Percentiles rank a stretch among this genome's conserved stretches.
These are phyloP conservation scores for Pelecanoides urinatrix DNA, from an alignment of 2,113 vertebrate genomes.

Conservation along the genomic window DNA sequence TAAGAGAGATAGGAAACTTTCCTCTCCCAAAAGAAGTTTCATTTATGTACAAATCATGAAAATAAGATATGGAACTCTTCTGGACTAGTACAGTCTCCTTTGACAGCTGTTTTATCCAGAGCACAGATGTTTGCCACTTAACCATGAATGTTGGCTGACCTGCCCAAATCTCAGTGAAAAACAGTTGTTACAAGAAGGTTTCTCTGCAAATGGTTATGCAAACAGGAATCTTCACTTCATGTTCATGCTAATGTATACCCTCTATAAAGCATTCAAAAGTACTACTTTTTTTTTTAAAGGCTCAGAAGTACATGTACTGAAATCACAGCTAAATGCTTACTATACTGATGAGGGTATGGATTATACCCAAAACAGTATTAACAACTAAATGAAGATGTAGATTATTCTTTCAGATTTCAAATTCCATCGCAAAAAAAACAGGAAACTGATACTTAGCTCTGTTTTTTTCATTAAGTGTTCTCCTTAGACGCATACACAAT, in stretches of 20 bases:
- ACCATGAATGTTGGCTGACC: slow-evolving; percentile 20
- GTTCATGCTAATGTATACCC: not conserved
- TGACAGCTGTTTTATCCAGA: slow-evolving; percentile 6
- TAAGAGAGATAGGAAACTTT: not conserved
- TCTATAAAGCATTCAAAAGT: not conserved
- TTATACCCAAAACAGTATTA: not conserved
- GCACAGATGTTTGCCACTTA: slow-evolving; percentile 53
- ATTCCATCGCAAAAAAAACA: not conserved
- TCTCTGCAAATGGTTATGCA: not conserved
- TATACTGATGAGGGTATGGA: not conserved
- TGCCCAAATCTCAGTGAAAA: not conserved
- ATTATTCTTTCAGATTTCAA: not conserved
- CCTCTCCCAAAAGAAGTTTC: not conserved
- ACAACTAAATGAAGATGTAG: not conserved
- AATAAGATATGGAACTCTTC: not conserved
- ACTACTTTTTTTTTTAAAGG: not conserved
- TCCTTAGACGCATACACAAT: not conserved
- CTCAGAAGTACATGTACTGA: not conserved
- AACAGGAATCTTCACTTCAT: not conserved
- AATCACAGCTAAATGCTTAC: not conserved
- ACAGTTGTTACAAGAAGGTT: not conserved
- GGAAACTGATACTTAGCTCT: not conserved
- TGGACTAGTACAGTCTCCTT: not conserved
- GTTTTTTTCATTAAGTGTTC: not conserved
- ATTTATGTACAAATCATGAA: not conserved